phyloP scores from a whole-genome alignment of 1,140 invertebrate species.

The Aradophagus sp. region DNA sequence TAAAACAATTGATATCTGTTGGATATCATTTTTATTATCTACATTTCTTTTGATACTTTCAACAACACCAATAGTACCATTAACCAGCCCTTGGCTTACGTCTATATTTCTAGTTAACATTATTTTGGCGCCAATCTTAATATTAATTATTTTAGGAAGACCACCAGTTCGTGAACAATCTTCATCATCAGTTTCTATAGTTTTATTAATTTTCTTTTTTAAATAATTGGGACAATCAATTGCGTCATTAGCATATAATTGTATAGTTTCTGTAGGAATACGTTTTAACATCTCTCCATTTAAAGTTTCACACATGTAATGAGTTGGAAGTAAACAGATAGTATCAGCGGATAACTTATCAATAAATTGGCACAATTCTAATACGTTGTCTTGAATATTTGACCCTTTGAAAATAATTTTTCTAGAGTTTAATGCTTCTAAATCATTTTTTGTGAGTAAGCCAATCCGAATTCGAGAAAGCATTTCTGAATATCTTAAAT shows the following conservation, averaged over 20 bases:
- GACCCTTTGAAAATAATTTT: constrained; percentile 5
- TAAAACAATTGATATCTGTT: too few relatives aligned
- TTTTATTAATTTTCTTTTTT: too few relatives aligned
- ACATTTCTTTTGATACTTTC: not conserved
- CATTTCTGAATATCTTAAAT: constrained; percentile 8
- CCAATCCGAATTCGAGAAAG: constrained; percentile 13
- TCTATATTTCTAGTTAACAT: not conserved
- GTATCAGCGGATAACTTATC: not conserved
- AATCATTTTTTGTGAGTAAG: constrained; percentile 1
- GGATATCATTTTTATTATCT: not conserved
- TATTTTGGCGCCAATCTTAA: not conserved
- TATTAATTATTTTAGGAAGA: not conserved
- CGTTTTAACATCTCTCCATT: constrained; percentile 5
- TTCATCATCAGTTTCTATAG: too few relatives aligned
- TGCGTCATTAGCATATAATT: too few relatives aligned
- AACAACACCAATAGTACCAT: too few relatives aligned
- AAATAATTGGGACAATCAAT: too few relatives aligned
- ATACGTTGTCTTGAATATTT: not conserved
- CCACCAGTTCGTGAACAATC: not conserved
- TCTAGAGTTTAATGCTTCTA: not conserved
- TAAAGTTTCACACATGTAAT: constrained; percentile 18
- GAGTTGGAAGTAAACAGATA: constrained; percentile 21
- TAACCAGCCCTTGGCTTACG: not conserved
- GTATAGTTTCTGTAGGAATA: too few relatives aligned
- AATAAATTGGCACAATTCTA: constrained; percentile 14